A percentile compares a stretch with the other conserved stretches of the same genome.
Evolutionary conservation across 2,797 vertebrate genomes (phyloP).

Genomic region (Enteromius mattozi): DNA sequence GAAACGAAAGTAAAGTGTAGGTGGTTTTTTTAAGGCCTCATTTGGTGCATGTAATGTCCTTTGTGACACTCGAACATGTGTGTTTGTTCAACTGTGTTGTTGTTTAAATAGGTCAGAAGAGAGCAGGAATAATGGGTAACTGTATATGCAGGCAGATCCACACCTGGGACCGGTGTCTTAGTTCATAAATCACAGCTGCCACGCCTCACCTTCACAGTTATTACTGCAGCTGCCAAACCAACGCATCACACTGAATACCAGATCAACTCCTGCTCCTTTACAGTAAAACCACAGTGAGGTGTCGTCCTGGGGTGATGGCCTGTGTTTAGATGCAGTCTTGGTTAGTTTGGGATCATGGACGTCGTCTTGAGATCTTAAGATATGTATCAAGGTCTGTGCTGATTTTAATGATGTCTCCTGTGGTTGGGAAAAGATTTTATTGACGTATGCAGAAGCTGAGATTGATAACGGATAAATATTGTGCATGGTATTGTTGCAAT

Average conservation of each 20-base stretch:
- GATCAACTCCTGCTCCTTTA: background rate
- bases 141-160: slow-evolving; percentile 52
- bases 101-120: slow-evolving; percentile 51
- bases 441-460: background rate
- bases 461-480: background rate
- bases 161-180: slow-evolving; percentile 52
- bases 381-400: background rate
- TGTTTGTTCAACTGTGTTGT: slow-evolving; percentile 45
- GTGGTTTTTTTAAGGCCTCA: background rate
- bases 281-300: background rate
- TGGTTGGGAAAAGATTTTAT: background rate
- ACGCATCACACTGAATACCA: background rate
- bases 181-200: slow-evolving; percentile 52
- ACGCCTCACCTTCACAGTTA: slow-evolving; percentile 37
- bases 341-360: background rate
- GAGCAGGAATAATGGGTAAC: slow-evolving; percentile 59
- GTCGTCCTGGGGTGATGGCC: background rate
- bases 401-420: background rate
- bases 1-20: background rate
- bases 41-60: background rate
- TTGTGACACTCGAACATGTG: background rate
- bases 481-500: background rate
- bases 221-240: slow-evolving; percentile 1
- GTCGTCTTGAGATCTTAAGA: background rate
- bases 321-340: background rate